Percentiles rank a stretch among this genome's conserved stretches.
Evolutionary conservation across 2,888 invertebrate species (phyloP).

Genomic region (Perithous albicinctus): DNA sequence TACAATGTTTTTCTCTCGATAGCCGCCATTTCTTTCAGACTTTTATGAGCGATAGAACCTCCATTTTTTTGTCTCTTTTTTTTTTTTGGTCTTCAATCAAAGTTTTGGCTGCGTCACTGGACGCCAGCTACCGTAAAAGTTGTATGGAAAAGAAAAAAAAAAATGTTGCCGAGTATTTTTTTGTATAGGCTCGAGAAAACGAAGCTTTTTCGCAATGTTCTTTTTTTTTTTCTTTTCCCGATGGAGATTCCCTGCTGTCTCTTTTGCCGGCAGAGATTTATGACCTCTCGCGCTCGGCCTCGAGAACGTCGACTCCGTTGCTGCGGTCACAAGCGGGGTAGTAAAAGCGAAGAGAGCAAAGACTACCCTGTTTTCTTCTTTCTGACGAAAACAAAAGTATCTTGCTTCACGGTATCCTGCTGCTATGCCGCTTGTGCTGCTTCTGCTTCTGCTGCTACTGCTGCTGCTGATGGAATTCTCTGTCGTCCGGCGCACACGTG

Average conservation of each 20-base stretch:
- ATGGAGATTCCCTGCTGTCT: slow-evolving; percentile 6
- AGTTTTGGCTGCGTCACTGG: slow-evolving; percentile 13
- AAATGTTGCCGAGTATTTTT: slow-evolving; percentile 39
- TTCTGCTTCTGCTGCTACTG: slow-evolving; percentile 6
- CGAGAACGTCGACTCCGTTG: slow-evolving; percentile 33
- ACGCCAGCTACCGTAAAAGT: not conserved
- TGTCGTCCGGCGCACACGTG: slow-evolving; percentile 24
- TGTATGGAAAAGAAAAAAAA: not conserved
- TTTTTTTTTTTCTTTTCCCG: no score
- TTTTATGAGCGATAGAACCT: not conserved
- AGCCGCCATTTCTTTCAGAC: not conserved
- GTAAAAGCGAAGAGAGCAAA: slow-evolving; percentile 46
- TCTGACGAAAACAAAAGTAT: slow-evolving; percentile 66
- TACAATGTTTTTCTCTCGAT: not conserved
- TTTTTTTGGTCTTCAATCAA: slow-evolving; percentile 4
- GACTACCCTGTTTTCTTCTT: slow-evolving; percentile 55
- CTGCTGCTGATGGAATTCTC: not conserved
- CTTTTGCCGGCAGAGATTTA: slow-evolving; percentile 58
- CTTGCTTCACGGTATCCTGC: slow-evolving; percentile 31
- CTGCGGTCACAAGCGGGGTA: slow-evolving; percentile 7
- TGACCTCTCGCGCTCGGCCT: slow-evolving; percentile 34
- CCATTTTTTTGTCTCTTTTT: not conserved
- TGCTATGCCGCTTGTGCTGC: slow-evolving; percentile 16
- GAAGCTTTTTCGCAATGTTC: slow-evolving; percentile 37
- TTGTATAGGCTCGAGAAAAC: slow-evolving; percentile 40